Conservation (phyloP, 2,888 invertebrate species). For the Agrochola lychnidis region DNA sequence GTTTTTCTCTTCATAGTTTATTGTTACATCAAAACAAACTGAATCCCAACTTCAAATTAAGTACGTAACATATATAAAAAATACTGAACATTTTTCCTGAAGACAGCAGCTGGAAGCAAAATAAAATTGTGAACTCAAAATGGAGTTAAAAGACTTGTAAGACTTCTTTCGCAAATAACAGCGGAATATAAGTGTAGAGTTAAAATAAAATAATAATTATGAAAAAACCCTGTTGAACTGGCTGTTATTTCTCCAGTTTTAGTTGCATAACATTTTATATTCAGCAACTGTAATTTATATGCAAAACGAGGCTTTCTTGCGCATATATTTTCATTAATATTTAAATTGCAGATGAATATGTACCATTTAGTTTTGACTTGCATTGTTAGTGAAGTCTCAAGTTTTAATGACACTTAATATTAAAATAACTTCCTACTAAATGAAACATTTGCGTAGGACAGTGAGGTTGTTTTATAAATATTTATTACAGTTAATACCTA, state of each 20-base stretch:
- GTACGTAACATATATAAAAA: neutral
- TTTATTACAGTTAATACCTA: neutral
- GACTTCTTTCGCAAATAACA: constrained; percentile 1
- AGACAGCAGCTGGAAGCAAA: constrained; percentile 20
- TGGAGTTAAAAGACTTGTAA: constrained; percentile 17
- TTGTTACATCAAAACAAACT: neutral
- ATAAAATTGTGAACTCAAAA: constrained; percentile 23
- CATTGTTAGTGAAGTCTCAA: constrained; percentile 5
- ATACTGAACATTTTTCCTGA: constrained; percentile 1
- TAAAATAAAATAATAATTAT: constrained; percentile 20
- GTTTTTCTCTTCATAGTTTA: neutral
- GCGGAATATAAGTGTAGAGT: neutral
- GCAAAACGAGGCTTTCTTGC: constrained; percentile 47
- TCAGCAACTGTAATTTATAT: constrained; percentile 44
- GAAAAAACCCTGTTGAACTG: constrained; percentile 16
- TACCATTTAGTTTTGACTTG: constrained; percentile 29
- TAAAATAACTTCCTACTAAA: neutral
- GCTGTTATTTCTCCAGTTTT: constrained; percentile 26
- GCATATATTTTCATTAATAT: constrained; percentile 49
- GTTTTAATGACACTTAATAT: neutral
- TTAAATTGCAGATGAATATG: constrained; percentile 44
- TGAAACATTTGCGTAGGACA: neutral
- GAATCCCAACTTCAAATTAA: neutral
- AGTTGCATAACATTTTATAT: constrained; percentile 46
- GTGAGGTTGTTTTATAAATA: neutral